Conservation (phyloP, 2,888 invertebrate species). For the Amblyjoppa fuscipennis region DNA sequence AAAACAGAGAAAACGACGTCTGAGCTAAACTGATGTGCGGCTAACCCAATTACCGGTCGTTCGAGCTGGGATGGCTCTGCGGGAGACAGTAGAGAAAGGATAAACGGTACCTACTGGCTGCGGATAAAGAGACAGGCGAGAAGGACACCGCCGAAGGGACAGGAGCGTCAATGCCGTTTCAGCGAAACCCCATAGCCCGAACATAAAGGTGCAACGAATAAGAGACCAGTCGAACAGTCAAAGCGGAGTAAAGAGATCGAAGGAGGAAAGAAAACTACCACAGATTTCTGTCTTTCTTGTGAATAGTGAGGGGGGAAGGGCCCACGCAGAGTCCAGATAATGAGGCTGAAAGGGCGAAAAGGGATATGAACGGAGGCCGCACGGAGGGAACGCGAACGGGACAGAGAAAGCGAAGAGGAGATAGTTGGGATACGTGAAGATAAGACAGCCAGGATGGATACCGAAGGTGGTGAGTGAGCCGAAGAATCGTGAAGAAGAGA, state of each 20-base stretch:
- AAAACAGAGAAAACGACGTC: background rate
- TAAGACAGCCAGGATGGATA: conserved; percentile 38
- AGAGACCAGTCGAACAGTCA: conserved; percentile 2
- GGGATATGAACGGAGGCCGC: conserved; percentile 38
- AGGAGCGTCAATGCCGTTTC: background rate
- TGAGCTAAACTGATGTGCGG: conserved; percentile 19
- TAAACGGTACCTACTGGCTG: conserved; percentile 1
- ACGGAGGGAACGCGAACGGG: conserved; percentile 38
- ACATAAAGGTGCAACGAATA: background rate
- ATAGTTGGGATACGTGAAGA: conserved; percentile 38
- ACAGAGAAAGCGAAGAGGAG: conserved; percentile 43
- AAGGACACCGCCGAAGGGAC: conserved; percentile 26
- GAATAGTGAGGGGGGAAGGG: conserved; percentile 23
- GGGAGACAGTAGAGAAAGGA: conserved; percentile 1
- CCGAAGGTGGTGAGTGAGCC: conserved; percentile 58
- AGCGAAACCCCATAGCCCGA: background rate
- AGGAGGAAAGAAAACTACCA: conserved; percentile 27
- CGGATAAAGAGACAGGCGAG: conserved; percentile 15
- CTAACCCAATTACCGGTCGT: conserved; percentile 22
- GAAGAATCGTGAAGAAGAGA: conserved; percentile 63
- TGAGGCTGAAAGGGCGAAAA: conserved; percentile 64
- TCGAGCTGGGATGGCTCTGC: background rate
- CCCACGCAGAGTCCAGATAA: conserved; percentile 60
- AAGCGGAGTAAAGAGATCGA: background rate
- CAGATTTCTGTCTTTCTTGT: conserved; percentile 32